A percentile compares a stretch with the other conserved stretches of the same genome.
phyloP scores from a whole-genome alignment of 2,888 invertebrate genomes.

The Crossocerus cetratus region DNA sequence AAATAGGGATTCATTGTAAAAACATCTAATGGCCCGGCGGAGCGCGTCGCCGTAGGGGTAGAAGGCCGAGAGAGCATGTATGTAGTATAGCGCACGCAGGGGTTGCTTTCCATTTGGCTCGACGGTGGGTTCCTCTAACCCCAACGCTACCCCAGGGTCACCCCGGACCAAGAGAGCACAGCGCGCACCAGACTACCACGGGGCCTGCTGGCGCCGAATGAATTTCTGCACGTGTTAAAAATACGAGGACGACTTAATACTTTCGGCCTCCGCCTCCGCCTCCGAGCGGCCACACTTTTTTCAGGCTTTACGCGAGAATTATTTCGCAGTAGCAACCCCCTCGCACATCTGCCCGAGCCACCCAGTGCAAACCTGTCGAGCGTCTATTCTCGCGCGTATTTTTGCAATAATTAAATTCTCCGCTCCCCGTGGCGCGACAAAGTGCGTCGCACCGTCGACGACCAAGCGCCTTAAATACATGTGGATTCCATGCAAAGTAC shows the following conservation, averaged over 20 bases:
- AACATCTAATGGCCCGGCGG: conserved; percentile 67
- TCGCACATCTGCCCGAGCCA: background rate
- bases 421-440: too few relatives aligned
- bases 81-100: conserved; percentile 22
- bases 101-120: conserved; percentile 48
- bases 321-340: background rate
- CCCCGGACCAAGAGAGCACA: background rate
- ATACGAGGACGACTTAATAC: conserved; percentile 47
- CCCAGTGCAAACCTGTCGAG: background rate
- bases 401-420: background rate
- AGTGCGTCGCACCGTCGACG: too few relatives aligned
- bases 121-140: conserved; percentile 47
- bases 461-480: too few relatives aligned
- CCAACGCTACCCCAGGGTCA: conserved; percentile 56
- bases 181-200: conserved; percentile 22
- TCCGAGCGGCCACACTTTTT: background rate
- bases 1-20: conserved; percentile 75
- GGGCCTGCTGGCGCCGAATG: conserved; percentile 24
- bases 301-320: background rate
- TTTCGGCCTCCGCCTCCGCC: background rate
- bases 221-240: conserved; percentile 54
- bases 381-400: background rate
- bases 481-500: too few relatives aligned
- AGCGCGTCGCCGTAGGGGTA: conserved; percentile 42
- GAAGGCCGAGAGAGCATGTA: too few relatives aligned